Conservation (phyloP, 1,140 invertebrate genomes). For the Drosophila pallidifrons region DNA sequence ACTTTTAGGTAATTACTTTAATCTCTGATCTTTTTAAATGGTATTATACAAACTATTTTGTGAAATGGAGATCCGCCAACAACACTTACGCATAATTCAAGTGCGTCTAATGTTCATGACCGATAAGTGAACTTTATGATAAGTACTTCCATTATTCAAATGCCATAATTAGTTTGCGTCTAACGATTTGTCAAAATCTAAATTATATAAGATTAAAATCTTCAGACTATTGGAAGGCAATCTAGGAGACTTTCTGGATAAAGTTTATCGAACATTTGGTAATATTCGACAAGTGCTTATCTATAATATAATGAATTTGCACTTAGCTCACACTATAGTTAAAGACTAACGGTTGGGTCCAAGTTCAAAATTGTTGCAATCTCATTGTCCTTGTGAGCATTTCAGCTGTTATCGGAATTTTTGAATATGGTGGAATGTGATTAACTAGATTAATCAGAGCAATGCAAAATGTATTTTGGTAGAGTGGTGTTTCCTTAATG, state of each 20-base stretch:
- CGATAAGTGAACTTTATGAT: background rate
- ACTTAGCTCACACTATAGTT: background rate
- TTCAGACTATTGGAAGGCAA: background rate
- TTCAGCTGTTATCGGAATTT: conserved; percentile 6
- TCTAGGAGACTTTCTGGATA: background rate
- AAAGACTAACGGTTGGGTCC: background rate
- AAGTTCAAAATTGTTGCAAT: conserved; percentile 11
- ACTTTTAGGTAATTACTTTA: background rate
- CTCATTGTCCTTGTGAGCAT: background rate
- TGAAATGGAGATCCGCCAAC: background rate
- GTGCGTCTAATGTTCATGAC: background rate
- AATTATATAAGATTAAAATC: background rate
- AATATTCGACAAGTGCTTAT: conserved; percentile 13
- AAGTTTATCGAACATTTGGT: background rate
- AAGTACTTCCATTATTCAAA: background rate
- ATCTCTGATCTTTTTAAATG: conserved; percentile 2
- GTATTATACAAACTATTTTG: background rate
- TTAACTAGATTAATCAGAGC: background rate
- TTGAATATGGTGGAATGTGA: conserved; percentile 1
- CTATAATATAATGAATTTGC: conserved; percentile 2
- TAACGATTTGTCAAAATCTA: background rate
- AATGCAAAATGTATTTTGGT: too few relatives aligned
- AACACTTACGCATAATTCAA: background rate
- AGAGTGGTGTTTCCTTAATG: too few relatives aligned
- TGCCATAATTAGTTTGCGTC: background rate